phyloP scores from a whole-genome alignment of 1,140 invertebrate genomes.

The Cherax destructor region DNA sequence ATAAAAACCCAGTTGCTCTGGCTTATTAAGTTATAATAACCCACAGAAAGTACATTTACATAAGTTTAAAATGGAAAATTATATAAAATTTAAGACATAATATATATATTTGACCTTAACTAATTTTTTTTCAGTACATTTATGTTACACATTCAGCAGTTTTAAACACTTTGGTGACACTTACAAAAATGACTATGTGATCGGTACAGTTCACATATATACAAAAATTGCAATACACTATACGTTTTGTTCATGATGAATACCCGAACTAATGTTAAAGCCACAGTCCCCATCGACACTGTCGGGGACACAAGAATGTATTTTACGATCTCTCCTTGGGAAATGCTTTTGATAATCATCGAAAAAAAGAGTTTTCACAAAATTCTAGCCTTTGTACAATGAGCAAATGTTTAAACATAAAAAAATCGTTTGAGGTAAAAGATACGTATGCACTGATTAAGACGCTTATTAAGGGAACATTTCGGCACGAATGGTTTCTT shows the following conservation, averaged over 20 bases:
- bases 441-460: no score
- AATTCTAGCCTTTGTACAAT: no score
- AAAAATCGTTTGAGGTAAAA: not conserved
- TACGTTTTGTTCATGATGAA: no score
- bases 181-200: not conserved
- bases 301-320: no score
- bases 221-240: not conserved
- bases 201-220: not conserved
- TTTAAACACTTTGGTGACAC: not conserved
- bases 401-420: not conserved
- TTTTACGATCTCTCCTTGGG: no score
- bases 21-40: not conserved
- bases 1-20: not conserved
- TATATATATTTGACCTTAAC: not conserved
- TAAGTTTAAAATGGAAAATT: not conserved
- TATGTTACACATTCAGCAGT: not conserved
- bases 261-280: no score
- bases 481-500: no score
- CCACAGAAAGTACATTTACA: slow-evolving; percentile 4
- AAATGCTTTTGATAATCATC: no score
- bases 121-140: not conserved
- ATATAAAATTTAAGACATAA: not conserved
- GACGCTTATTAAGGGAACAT: no score
- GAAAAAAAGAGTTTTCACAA: no score
- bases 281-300: no score